phyloP scores from a whole-genome alignment of 2,888 invertebrate species.

The Netelia melanura region DNA sequence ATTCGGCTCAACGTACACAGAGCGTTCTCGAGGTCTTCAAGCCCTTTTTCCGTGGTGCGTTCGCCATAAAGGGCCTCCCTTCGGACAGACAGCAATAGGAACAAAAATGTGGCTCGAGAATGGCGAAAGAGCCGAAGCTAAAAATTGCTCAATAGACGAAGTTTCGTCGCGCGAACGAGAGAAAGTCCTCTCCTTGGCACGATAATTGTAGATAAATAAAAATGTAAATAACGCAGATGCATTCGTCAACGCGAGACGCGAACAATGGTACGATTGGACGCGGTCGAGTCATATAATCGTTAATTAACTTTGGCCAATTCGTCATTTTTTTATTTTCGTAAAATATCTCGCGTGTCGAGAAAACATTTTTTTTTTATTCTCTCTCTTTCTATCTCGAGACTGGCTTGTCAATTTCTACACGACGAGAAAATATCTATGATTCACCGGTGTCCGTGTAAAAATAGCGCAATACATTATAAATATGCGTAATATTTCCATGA shows the following conservation, averaged over 20 bases:
- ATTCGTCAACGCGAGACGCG: not conserved
- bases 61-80: slow-evolving; percentile 90
- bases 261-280: not conserved
- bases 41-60: slow-evolving; percentile 90
- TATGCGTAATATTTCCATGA: not conserved
- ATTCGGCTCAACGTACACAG: slow-evolving; percentile 91
- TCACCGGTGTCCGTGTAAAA: slow-evolving; percentile 1
- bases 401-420: not conserved
- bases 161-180: slow-evolving; percentile 13
- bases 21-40: slow-evolving; percentile 90
- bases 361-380: slow-evolving; percentile 1
- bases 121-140: not conserved
- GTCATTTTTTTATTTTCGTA: slow-evolving; percentile 17
- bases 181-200: slow-evolving; percentile 16
- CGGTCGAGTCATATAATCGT: slow-evolving; percentile 27
- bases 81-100: slow-evolving; percentile 78
- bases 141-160: slow-evolving; percentile 59
- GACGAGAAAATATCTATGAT: slow-evolving; percentile 28
- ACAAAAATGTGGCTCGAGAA: not conserved
- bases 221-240: slow-evolving; percentile 51
- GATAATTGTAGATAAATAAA: slow-evolving; percentile 42
- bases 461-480: not conserved
- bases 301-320: slow-evolving; percentile 5
- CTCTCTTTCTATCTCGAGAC: slow-evolving; percentile 16
- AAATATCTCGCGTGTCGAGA: slow-evolving; percentile 5